Evolutionary conservation across 2,888 invertebrate species (phyloP).

Genomic region (Hydriomena furcata): DNA sequence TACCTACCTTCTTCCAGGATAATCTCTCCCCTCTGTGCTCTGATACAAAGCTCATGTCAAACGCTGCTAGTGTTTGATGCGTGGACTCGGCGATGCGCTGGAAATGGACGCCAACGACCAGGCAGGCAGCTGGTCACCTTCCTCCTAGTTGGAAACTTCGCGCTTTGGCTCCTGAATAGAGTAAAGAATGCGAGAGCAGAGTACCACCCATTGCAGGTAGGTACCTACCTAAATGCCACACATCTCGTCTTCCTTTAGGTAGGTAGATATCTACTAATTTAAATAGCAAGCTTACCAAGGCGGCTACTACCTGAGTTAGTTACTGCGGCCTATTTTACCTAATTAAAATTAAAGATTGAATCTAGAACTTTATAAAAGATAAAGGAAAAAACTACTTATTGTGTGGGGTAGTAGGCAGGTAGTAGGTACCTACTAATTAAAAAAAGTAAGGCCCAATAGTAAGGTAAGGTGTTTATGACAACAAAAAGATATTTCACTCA

Average conservation of each 20-base stretch:
- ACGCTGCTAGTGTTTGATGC: constrained; percentile 83
- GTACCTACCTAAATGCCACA: not conserved
- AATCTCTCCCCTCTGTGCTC: constrained; percentile 75
- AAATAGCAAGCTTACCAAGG: no score
- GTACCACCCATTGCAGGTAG: constrained; percentile 85
- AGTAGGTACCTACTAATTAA: constrained; percentile 1
- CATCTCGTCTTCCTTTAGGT: no score
- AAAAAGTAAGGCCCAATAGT: no score
- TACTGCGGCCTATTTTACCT: no score
- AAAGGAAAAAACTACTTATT: no score
- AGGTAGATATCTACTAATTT: not conserved
- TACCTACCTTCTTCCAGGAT: constrained; percentile 51
- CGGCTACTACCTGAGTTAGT: no score
- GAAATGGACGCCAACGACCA: constrained; percentile 71
- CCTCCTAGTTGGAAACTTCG: constrained; percentile 85
- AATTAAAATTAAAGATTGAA: no score
- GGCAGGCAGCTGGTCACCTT: constrained; percentile 88
- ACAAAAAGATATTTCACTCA: no score
- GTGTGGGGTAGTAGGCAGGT: no score
- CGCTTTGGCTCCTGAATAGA: constrained; percentile 87
- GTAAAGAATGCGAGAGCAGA: constrained; percentile 87
- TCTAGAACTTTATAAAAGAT: no score
- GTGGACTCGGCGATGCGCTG: constrained; percentile 84
- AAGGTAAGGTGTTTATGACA: no score
- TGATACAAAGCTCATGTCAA: constrained; percentile 86